Percentiles rank a stretch among this genome's conserved stretches.
phyloP scores from a whole-genome alignment of 2,888 invertebrate species.

The Drosophila histrio region DNA sequence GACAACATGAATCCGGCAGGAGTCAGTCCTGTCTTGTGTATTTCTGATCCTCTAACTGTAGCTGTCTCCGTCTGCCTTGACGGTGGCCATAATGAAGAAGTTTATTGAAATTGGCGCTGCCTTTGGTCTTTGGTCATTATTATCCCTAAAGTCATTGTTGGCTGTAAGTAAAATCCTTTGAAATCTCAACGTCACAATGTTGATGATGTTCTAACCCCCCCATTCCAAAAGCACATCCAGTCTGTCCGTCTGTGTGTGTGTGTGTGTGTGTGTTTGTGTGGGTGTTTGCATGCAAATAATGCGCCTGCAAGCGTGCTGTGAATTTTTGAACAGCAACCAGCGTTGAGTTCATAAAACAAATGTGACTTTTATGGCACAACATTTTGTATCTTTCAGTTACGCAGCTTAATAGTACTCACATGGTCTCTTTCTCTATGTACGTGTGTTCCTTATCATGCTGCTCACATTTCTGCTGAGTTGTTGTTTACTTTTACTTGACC shows the following conservation, averaged over 20 bases:
- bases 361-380: conserved; percentile 59
- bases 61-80: conserved; percentile 1
- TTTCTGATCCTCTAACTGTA: not conserved
- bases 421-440: not conserved
- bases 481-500: conserved; percentile 55
- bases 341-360: conserved; percentile 57
- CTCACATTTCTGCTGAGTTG: conserved; percentile 68
- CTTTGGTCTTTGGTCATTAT: conserved; percentile 41
- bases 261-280: conserved; percentile 12
- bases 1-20: conserved; percentile 33
- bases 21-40: not conserved
- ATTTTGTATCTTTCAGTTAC: conserved; percentile 51
- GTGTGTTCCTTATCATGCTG: conserved; percentile 29
- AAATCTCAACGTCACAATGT: conserved; percentile 23
- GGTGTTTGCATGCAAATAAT: conserved; percentile 66
- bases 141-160: conserved; percentile 46
- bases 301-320: conserved; percentile 68
- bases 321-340: conserved; percentile 63
- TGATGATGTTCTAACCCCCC: conserved; percentile 27
- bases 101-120: conserved; percentile 68
- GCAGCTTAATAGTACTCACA: conserved; percentile 47
- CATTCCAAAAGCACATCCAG: conserved; percentile 3
- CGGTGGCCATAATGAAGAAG: conserved; percentile 70
- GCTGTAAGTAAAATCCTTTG: conserved; percentile 50
- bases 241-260: not conserved